Base-by-base conservation (phyloP, 2,888 invertebrate species). In the Parapristionchus giblindavisi region DNA sequence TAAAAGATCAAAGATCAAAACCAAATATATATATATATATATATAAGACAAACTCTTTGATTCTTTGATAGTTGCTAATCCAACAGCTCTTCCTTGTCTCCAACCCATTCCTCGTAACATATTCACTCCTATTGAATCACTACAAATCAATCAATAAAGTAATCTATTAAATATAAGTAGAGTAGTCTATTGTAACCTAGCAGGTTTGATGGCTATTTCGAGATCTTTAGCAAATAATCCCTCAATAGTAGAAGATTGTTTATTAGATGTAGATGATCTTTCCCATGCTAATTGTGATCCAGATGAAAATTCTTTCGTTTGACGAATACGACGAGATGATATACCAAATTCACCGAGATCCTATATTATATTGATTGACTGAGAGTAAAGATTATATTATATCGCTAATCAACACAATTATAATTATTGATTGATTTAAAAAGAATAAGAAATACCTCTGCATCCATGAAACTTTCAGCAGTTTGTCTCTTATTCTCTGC, bases 401-500 rank as follows among this genome's bases (percentile, higher is more conserved):
- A n/a, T 54, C n/a, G 6, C 17, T 6, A n/a, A n/a, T 5, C n/a
- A 6, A n/a, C 11, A n/a, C 54, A 6, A 54, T 17, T 54, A 14
- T 54, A 54, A n/a, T 14, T n/a, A 54, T 54, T 8, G 27, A 54
- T 14, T n/a, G n/a, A 24, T 54, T n/a, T n/a, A 27, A 54, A 27
- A 14, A 24, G 6, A 27, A 54, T n/a, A 54, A 54, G n/a, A 29
- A n/a, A 75, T 83, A 91, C 92, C 89, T 99, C 99, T 17, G 94
- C 94, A 89, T 99, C 99, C 99, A 99, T 99, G 87, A 94, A 99
- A 90, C 98, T 96, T 89, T 95, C 93, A 0, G 96, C 94, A 80
- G 91, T 91, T 88, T 93, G 93, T 52, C 91, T 85, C 43, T 79
- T 81, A 11, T 89, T 84, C 14, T 87, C 89, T 0, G 92, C 91